Conservation (phyloP, 2,888 invertebrate species). For the Meta bourneti region DNA sequence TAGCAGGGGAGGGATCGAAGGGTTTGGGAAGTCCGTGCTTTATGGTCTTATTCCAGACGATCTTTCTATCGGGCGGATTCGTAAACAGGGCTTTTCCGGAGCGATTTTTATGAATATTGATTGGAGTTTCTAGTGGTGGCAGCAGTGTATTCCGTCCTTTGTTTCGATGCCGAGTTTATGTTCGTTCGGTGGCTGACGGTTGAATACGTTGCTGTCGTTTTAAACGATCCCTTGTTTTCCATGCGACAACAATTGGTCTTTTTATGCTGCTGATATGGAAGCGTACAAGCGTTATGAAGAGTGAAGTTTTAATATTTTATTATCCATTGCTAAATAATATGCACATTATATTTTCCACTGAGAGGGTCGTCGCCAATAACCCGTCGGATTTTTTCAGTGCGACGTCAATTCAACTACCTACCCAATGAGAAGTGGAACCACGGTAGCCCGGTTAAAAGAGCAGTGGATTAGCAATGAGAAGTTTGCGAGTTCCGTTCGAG, state of each 20-base stretch:
- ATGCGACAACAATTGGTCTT: neutral
- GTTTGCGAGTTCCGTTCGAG: too few species aligned
- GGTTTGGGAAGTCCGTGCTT: neutral
- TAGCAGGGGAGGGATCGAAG: neutral
- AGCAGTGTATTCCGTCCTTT: neutral
- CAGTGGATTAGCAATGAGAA: too few species aligned
- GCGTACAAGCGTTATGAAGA: too few species aligned
- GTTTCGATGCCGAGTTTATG: neutral
- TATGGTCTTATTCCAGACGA: neutral
- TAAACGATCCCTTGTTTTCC: neutral
- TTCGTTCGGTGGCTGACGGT: neutral
- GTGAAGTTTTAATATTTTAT: too few species aligned
- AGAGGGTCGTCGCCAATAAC: too few species aligned
- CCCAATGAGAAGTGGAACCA: too few species aligned
- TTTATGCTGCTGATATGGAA: too few species aligned
- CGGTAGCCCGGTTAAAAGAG: too few species aligned
- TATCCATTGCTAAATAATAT: too few species aligned
- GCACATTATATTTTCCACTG: too few species aligned
- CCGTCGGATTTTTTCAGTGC: too few species aligned
- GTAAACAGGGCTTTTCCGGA: neutral
- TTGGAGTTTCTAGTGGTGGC: neutral
- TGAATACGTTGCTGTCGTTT: neutral
- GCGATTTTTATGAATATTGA: slow-evolving; percentile 1
- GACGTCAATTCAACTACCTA: too few species aligned
- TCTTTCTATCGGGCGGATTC: neutral